Conservation (phyloP, 2,888 invertebrate species). For the Pachliopta kotzebuea region DNA sequence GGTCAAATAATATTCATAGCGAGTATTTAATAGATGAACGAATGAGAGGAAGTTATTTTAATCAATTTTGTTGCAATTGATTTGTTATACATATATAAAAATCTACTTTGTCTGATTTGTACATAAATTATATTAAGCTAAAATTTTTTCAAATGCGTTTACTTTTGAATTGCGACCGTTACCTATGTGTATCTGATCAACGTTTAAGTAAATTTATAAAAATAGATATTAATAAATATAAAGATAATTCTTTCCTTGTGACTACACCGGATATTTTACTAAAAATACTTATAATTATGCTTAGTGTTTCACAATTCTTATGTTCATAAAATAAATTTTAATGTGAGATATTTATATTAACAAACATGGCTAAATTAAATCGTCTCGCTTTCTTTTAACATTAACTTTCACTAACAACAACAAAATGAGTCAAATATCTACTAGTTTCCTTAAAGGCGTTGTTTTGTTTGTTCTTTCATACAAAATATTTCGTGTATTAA, state of each 20-base stretch:
- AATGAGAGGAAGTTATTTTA: conserved; percentile 9
- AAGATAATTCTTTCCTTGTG: too few species aligned
- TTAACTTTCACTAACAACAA: conserved; percentile 35
- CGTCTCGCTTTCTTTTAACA: conserved; percentile 24
- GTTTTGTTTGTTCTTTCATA: neutral
- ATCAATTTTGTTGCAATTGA: conserved; percentile 1
- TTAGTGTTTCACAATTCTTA: neutral
- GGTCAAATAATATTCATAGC: conserved; percentile 38
- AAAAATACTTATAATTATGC: too few species aligned
- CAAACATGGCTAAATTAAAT: conserved; percentile 9
- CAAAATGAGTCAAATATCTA: conserved; percentile 31
- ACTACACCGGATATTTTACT: too few species aligned
- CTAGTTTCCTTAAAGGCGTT: neutral
- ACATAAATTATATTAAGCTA: neutral
- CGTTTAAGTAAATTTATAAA: too few species aligned
- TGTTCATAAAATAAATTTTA: neutral
- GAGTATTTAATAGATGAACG: conserved; percentile 34
- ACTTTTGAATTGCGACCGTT: too few species aligned
- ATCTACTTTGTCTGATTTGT: neutral
- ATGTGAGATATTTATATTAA: neutral
- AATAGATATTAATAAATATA: too few species aligned
- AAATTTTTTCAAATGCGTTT: too few species aligned
- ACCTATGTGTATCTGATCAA: too few species aligned
- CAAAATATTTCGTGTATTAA: neutral
- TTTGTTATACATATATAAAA: neutral